Conservation (phyloP, 2,113 vertebrate species). For the Chloroceryle aenea region DNA sequence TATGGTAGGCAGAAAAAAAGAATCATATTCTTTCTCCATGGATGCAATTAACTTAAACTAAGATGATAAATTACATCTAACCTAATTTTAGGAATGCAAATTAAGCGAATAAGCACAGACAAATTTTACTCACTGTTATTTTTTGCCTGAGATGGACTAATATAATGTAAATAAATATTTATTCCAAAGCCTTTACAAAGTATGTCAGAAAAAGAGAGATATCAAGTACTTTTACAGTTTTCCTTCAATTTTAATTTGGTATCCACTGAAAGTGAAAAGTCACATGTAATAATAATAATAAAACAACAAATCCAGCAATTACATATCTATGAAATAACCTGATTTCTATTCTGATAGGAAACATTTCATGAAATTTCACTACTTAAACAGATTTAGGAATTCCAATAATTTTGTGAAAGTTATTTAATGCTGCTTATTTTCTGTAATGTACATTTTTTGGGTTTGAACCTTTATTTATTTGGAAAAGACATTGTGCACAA, state of each 20-base stretch:
- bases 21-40: background rate
- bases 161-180: background rate
- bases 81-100: constrained; percentile 10
- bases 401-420: background rate
- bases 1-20: background rate
- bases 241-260: background rate
- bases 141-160: background rate
- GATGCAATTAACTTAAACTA: background rate
- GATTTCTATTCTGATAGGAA: background rate
- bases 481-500: background rate
- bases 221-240: background rate
- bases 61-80: background rate
- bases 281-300: background rate
- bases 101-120: background rate
- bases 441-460: background rate
- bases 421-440: background rate
- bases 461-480: background rate
- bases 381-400: background rate
- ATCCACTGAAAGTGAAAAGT: background rate
- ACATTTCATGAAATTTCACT: background rate
- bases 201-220: background rate
- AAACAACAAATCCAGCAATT: background rate
- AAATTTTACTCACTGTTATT: background rate
- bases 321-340: background rate
- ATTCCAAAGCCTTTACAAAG: background rate